A percentile compares a stretch with the other conserved stretches of the same genome.
phyloP scores from a whole-genome alignment of 2,888 invertebrate species.

The Belgica antarctica region DNA sequence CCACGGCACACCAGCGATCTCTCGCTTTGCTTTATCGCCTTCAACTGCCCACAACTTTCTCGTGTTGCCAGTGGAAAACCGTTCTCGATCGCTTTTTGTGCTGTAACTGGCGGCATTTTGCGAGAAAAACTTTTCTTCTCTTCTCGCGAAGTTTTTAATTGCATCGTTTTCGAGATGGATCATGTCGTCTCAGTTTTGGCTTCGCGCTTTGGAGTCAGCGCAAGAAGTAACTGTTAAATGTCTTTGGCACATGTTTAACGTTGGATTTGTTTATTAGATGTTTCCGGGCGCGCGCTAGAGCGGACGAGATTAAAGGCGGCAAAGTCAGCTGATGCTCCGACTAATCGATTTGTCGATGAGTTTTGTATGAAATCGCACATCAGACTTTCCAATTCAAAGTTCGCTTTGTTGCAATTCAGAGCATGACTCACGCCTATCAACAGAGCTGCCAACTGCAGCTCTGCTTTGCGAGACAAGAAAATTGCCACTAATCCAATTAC shows the following conservation, averaged over 20 bases:
- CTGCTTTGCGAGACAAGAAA: constrained; percentile 3
- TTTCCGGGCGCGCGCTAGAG: not conserved
- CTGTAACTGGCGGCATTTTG: not conserved
- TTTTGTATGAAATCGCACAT: too few species aligned
- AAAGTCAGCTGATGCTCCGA: not conserved
- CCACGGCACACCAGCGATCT: too few species aligned
- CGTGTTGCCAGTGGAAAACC: too few species aligned
- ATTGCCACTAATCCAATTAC: not conserved
- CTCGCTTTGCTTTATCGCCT: not conserved
- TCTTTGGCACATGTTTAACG: constrained; percentile 33
- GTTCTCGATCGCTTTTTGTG: not conserved
- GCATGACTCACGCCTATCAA: constrained; percentile 18
- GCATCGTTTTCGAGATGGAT: constrained; percentile 5
- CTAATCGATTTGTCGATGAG: not conserved
- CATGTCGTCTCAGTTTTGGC: not conserved
- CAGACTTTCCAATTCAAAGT: not conserved
- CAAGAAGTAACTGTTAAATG: constrained; percentile 34
- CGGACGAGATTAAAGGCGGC: not conserved
- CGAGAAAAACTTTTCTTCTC: not conserved
- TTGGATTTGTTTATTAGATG: not conserved
- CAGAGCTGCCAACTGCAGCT: not conserved
- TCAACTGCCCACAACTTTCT: constrained; percentile 9
- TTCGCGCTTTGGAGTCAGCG: constrained; percentile 1
- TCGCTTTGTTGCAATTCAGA: not conserved
- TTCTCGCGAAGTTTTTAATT: constrained; percentile 11